Evolutionary conservation across 2,797 vertebrate genomes (phyloP), one percentile per base, ranked within the genome.

Genomic region (Ceryle rudis): DNA sequence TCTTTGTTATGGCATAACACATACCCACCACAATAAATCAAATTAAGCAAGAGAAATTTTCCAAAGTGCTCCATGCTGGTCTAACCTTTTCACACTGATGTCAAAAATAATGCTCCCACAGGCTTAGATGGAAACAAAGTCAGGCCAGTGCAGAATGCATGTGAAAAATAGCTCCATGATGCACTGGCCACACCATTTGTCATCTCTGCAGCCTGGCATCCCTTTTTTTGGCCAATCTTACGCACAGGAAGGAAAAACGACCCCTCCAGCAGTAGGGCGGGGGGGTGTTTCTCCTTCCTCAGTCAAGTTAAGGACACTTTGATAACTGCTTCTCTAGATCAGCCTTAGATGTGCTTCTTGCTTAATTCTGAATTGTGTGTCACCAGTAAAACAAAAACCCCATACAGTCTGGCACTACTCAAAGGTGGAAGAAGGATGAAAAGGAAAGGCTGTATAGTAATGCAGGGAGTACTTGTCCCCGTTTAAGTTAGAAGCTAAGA

Each of bases 401-500:
- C 14, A 69, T 8, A 29, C 10, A 66, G 51, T 33, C 74, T 86
- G 78, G 26, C 85, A 57, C 52, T 39, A 78, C 29, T 65, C 81
- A 64, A 55, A 81, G 72, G 72, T 81, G 29, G 39, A 85, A 89
- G 14, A 69, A 81, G 0, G 9, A 85, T 66, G 39, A 88, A 93
- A 92, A 92, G 33, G 10, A 81, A 91, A 90, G 54, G 66, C 49
- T 91, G 23, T n/a, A 39, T 26, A 80, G 44, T 66, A 96, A 75
- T 51, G 42, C 58, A 90, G 64, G 60, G 82, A 84, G 33, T 67
- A 64, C 39, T 70, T 93, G 91, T 85, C 18, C 67, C 74, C 73
- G 47, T 83, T 93, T 86, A 96, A 96, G 93, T 41, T 22, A n/a
- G 64, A 60, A 92, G 60, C 95, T 91, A 94, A 91, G 81, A 86